Percentiles rank a stretch among this genome's conserved stretches.
Evolutionary conservation across 37 sponge, comb jelly and placozoan species (phyloP).

Genomic region (Corticium candelabrum): DNA sequence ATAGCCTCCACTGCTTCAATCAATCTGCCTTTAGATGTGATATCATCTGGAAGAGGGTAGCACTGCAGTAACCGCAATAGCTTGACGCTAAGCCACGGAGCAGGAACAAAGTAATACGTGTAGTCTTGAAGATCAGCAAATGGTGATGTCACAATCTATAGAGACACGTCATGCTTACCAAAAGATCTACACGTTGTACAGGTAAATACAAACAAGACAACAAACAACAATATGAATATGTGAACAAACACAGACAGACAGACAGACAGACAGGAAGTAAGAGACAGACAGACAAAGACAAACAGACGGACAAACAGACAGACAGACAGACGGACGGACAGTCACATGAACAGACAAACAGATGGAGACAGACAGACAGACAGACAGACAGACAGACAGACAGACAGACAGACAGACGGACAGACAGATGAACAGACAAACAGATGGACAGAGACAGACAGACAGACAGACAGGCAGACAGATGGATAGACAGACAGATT

Average conservation of each 20-base stretch:
- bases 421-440: too few relatives aligned
- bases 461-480: too few relatives aligned
- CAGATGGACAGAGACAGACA: too few relatives aligned
- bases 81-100: conserved; percentile 90
- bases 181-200: neutral
- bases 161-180: too few relatives aligned
- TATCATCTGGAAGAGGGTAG: conserved; percentile 67
- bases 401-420: too few relatives aligned
- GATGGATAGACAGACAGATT: too few relatives aligned
- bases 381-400: neutral
- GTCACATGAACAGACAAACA: too few relatives aligned
- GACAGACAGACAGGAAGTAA: too few relatives aligned
- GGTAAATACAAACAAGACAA: neutral
- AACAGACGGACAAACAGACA: too few relatives aligned
- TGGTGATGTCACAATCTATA: conserved; percentile 64
- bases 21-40: conserved; percentile 41
- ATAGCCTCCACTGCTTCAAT: conserved; percentile 75
- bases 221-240: conserved; percentile 9
- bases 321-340: too few relatives aligned
- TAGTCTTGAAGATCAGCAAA: conserved; percentile 80
- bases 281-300: too few relatives aligned
- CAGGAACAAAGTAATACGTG: conserved; percentile 90
- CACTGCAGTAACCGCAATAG: conserved; percentile 72
- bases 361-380: too few relatives aligned
- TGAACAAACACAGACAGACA: neutral